Conservation (phyloP, 2,113 vertebrate genomes). For the Xiphorhynchus elegans region DNA sequence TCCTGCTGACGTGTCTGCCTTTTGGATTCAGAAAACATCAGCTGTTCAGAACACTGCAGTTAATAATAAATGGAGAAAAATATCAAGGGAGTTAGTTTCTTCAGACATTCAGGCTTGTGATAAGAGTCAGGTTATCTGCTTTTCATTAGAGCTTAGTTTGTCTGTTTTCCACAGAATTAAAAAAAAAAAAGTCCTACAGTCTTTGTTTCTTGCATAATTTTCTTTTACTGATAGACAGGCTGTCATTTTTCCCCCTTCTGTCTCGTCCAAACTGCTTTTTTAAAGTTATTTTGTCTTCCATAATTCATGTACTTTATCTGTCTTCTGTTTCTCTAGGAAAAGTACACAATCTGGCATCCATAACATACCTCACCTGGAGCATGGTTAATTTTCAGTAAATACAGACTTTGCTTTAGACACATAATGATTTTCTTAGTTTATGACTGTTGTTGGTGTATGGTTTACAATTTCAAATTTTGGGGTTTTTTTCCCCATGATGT, state of each 20-base stretch:
- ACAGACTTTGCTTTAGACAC: background rate
- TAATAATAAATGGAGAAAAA: constrained; percentile 9
- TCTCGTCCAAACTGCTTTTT: background rate
- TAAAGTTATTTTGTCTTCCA: background rate
- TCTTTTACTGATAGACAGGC: background rate
- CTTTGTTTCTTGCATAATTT: background rate
- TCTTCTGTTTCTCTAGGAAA: background rate
- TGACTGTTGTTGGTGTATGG: background rate
- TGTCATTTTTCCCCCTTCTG: background rate
- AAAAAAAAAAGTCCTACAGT: background rate
- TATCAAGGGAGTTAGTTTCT: background rate
- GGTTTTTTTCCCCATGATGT: background rate
- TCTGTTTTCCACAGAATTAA: background rate
- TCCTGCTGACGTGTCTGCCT: constrained; percentile 22
- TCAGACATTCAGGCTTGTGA: background rate
- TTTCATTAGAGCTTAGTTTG: background rate
- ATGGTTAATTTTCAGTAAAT: background rate
- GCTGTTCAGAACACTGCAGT: background rate
- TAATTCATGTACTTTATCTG: background rate
- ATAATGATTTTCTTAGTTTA: background rate
- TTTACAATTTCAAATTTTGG: background rate
- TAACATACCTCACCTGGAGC: background rate
- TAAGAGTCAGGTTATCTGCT: background rate
- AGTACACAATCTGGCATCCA: background rate
- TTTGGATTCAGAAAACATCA: constrained; percentile 41